A percentile compares a stretch with the other conserved stretches of the same genome.
Evolutionary conservation across 2,113 vertebrate species (phyloP).

Genomic region (Sinocyclocheilus rhinocerous): DNA sequence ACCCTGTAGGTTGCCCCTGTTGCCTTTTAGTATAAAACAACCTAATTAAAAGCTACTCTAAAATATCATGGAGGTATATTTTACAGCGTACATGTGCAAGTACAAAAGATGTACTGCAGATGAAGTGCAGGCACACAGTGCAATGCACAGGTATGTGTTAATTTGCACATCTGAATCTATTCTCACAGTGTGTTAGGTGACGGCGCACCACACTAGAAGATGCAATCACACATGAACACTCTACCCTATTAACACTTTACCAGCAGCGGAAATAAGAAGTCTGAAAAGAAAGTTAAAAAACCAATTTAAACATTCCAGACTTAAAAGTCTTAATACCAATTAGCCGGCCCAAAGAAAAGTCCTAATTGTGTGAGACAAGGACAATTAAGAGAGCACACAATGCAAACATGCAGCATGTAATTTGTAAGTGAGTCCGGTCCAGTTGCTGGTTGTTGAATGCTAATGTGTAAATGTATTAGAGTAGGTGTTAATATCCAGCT

Average conservation of each 20-base stretch:
- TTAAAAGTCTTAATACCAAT: slow-evolving; percentile 8
- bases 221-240: background rate
- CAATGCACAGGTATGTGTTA: slow-evolving; percentile 7
- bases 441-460: slow-evolving; percentile 33
- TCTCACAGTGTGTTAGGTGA: slow-evolving; percentile 20
- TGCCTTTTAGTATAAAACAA: background rate
- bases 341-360: slow-evolving; percentile 17
- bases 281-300: slow-evolving; percentile 22
- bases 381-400: slow-evolving; percentile 57
- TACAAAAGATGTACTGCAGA: background rate
- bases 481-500: slow-evolving; percentile 31
- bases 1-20: background rate
- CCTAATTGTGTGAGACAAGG: slow-evolving; percentile 32
- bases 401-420: slow-evolving; percentile 51
- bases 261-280: background rate
- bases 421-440: slow-evolving; percentile 50
- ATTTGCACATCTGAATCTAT: slow-evolving; percentile 1
- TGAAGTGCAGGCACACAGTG: background rate
- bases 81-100: background rate
- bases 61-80: background rate
- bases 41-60: background rate
- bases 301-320: background rate
- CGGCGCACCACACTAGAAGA: background rate
- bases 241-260: background rate
- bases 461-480: slow-evolving; percentile 41